Evolutionary conservation across 2,113 vertebrate species (phyloP).

Genomic region (Onychostruthus taczanowskii): DNA sequence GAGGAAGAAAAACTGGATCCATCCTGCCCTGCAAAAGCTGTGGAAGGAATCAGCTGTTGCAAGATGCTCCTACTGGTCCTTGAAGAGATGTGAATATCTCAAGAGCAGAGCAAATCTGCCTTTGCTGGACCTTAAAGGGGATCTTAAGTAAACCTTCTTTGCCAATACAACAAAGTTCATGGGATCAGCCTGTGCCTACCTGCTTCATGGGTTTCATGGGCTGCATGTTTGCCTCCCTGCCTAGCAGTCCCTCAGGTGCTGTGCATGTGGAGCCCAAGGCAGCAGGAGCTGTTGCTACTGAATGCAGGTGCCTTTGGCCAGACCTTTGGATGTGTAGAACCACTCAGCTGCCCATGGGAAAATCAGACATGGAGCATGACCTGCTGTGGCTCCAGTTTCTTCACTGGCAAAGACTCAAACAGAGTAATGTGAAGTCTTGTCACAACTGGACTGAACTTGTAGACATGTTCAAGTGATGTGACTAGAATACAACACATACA

Average conservation of each 20-base stretch:
- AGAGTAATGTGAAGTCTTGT: not conserved
- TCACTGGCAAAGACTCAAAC: not conserved
- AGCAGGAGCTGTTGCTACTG: not conserved
- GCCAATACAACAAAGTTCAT: not conserved
- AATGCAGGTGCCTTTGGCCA: not conserved
- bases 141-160: not conserved
- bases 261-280: not conserved
- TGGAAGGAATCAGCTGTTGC: not conserved
- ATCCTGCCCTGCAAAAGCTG: not conserved
- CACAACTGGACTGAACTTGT: not conserved
- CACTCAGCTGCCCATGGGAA: not conserved
- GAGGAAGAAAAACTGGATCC: not conserved
- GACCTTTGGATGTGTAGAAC: not conserved
- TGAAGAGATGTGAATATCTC: not conserved
- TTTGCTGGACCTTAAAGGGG: not conserved
- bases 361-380: not conserved
- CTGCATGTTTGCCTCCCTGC: not conserved
- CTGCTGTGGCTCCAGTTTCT: not conserved
- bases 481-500: not conserved
- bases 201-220: not conserved
- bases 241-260: not conserved
- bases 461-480: not conserved
- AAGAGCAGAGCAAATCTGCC: not conserved
- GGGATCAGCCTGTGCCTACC: rapidly evolving
- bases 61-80: not conserved